Evolutionary conservation across 2,113 vertebrate genomes (phyloP), one percentile per base, ranked within the genome.

Genomic region (Dipodomys merriami): DNA sequence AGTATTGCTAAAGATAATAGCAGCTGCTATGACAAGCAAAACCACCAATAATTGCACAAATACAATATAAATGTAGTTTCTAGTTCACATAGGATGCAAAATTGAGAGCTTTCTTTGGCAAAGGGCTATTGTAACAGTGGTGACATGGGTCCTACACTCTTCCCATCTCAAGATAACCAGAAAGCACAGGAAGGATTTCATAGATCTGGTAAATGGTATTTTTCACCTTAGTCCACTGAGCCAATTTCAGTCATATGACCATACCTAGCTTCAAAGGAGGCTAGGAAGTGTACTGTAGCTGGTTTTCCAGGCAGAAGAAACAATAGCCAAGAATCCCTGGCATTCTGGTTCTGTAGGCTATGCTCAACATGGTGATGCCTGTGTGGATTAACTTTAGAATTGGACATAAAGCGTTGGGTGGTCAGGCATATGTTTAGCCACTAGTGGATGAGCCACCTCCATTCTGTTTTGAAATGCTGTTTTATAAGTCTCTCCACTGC

Each of bases 21-120:
- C 19, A 89, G 44, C 35, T 86, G 5, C 69, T 89, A 10, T 85
- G 74, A 88, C 20, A 91, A 94, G 73, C 46, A 93, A 91, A 71
- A 2, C 8, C 76, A 11, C 13, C 53, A 91, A 73, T 39, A 83
- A 39, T 89, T 82, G 46, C 60, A 68, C 46, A 93, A 49, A 68
- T 22, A 84, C 8, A 25, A 2, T 60, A 57, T 39, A 83, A 85
- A 1, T 44, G 0, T 88, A 57, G 76, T 84, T 81, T 81, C 49
- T 81, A 18, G 57, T n/a, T 84, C 68, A 87, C 15, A n/a, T 46
- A 77, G 71, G 64, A 84, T 67, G 46, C 57, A 77, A 71, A 64
- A 64, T 35, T 65, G 27, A 33, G 22, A 35, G 68, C 91, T 84
- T 79, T 73, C 10, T 82, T 86, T 77, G 39, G 39, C 39, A 44